phyloP scores from a whole-genome alignment of 2,888 invertebrate genomes.

The Furcula furcula region DNA sequence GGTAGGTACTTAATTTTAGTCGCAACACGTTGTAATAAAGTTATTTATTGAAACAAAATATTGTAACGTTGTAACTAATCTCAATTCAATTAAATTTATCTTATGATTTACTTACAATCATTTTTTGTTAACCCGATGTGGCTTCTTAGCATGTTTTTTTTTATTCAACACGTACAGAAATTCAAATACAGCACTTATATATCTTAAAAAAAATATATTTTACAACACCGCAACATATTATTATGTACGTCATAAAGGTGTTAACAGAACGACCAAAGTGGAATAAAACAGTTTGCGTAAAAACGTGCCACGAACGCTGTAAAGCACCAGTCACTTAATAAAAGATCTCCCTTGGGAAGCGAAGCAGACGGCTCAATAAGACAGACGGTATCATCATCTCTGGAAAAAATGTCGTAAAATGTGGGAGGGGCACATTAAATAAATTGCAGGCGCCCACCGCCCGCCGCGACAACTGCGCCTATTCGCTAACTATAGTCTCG shows the following conservation, averaged over 20 bases:
- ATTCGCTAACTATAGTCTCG: conserved; percentile 35
- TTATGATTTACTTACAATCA: too few relatives aligned
- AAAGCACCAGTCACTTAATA: conserved; percentile 70
- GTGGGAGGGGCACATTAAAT: conserved; percentile 70
- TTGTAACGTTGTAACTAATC: too few relatives aligned
- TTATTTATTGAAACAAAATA: too few relatives aligned
- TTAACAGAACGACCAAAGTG: conserved; percentile 32
- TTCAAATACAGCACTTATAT: too few relatives aligned
- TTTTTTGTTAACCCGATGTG: too few relatives aligned
- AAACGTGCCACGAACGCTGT: conserved; percentile 45
- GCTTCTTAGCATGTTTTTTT: too few relatives aligned
- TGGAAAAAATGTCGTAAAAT: conserved; percentile 64
- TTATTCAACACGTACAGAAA: too few relatives aligned
- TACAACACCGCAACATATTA: conserved; percentile 12
- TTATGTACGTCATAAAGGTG: conserved; percentile 27
- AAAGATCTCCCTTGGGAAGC: conserved; percentile 64
- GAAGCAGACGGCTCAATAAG: conserved; percentile 73
- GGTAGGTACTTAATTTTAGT: too few relatives aligned
- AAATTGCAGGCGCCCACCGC: conserved; percentile 68
- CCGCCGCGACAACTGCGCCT: conserved; percentile 58
- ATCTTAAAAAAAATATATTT: conserved; percentile 9
- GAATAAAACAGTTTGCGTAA: conserved; percentile 33
- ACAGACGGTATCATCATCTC: conserved; percentile 66
- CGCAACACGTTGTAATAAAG: too few relatives aligned
- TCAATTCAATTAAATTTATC: too few relatives aligned